Conservation (phyloP, 2,113 vertebrate species). For the Alexandromys fortis region DNA sequence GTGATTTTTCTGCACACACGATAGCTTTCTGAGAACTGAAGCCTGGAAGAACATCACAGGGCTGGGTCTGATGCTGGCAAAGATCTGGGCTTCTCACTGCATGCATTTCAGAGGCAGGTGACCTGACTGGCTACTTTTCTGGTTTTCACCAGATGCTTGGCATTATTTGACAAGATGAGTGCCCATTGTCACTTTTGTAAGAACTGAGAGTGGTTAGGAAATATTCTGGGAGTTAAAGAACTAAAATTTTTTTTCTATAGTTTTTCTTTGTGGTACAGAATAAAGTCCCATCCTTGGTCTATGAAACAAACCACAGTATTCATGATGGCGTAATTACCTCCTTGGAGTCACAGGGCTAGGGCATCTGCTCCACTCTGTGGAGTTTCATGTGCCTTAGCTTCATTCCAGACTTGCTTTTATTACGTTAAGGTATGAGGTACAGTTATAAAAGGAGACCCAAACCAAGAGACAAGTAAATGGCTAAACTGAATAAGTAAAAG, state of each 20-base stretch:
- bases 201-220: not conserved
- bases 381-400: not conserved
- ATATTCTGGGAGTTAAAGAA: constrained; percentile 46
- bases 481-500: not conserved
- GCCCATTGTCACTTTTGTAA: not conserved
- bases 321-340: not conserved
- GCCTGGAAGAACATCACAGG: constrained; percentile 18
- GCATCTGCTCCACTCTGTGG: not conserved
- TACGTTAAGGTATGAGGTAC: not conserved
- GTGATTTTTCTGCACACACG: not conserved
- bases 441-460: not conserved
- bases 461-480: not conserved
- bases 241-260: not conserved
- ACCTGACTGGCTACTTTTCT: constrained; percentile 2
- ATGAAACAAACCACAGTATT: not conserved
- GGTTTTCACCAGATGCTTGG: constrained; percentile 42
- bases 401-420: not conserved
- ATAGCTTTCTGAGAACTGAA: constrained; percentile 8
- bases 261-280: not conserved
- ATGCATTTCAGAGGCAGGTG: not conserved
- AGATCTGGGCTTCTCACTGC: constrained; percentile 3
- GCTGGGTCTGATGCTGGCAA: constrained; percentile 33
- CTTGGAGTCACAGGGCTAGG: not conserved
- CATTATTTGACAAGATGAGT: constrained; percentile 7
- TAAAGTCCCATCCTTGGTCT: constrained; percentile 23